Base-by-base conservation (phyloP, 2,797 vertebrate genomes). In the Garrulus glandarius region DNA sequence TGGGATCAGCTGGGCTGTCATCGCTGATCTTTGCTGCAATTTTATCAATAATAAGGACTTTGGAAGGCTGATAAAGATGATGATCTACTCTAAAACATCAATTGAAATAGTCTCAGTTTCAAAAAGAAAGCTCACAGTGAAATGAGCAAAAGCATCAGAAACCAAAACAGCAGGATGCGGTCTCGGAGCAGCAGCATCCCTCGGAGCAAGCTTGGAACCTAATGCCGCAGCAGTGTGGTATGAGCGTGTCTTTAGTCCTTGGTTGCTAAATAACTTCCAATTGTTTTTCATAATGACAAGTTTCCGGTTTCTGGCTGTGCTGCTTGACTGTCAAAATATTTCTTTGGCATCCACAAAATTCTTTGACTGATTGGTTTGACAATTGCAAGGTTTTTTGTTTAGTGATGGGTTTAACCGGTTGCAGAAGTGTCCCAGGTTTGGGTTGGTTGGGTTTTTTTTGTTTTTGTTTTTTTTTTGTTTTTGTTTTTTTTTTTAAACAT, bases 281-380 rank as follows among this genome's bases (percentile, higher is more conserved):
- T 61, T 59, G 29, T 59, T 68, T 68, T 50, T 61, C 59, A 37
- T 69, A 89, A 89, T 85, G 96, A 97, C 93, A 96, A 96, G 96
- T 95, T 97, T 98, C 96, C 90, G 87, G 97, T 96, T 97, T 97
- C 97, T 97, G 97, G 96, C 98, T 98, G 98, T 98, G 98, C 98
- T 97, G 97, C 95, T 97, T 97, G 97, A 97, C 97, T 98, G 96
- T 98, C 97, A 97, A 96, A 97, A 97, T 94, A 98, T 97, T 90
- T 98, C 98, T 98, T 98, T 98, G 98, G 98, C 98, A 98, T 98
- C 97, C 98, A 97, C 89, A 98, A 97, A 97, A 97, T 91, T 95
- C 92, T 95, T 98, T 95, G 95, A 97, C 95, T 94, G 97, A 97
- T 94, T 91, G 95, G 96, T 97, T 91, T 97, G 97, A 97, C 87